A percentile compares a stretch with the other conserved stretches of the same genome.
Evolutionary conservation across 1,140 invertebrate species (phyloP).

Genomic region (Pygmarrhopalites habei): DNA sequence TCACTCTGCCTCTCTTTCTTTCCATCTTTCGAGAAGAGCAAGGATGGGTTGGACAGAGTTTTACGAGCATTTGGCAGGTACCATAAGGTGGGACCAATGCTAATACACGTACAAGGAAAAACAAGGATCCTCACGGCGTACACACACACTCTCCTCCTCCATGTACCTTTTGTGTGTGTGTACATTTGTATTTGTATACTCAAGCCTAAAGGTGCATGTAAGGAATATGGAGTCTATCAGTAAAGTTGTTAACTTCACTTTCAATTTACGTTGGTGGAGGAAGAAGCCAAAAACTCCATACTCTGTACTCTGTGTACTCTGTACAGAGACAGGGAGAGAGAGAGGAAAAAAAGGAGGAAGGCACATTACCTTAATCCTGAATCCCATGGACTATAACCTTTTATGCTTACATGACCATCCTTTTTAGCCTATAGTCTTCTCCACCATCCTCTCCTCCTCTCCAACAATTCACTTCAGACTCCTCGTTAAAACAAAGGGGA

Average conservation of each 20-base stretch:
- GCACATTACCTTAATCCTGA: background rate
- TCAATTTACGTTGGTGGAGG: slow-evolving; percentile 1
- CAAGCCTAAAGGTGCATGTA: too few species aligned
- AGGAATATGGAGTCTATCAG: slow-evolving; percentile 9
- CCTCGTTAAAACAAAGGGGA: slow-evolving; percentile 22
- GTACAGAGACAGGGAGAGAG: background rate
- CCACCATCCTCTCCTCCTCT: background rate
- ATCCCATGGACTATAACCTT: too few species aligned
- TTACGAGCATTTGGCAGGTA: slow-evolving; percentile 28
- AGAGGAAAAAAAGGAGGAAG: background rate
- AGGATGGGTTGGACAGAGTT: slow-evolving; percentile 22
- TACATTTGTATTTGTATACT: slow-evolving; percentile 1
- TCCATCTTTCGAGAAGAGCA: too few species aligned
- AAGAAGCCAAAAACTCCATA: too few species aligned
- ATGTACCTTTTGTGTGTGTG: background rate
- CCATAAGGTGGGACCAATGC: slow-evolving; percentile 22
- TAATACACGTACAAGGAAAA: slow-evolving; percentile 11
- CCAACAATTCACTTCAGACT: background rate
- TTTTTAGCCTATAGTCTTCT: background rate
- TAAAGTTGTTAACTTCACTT: slow-evolving; percentile 15
- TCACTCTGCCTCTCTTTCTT: too few species aligned
- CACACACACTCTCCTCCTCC: background rate
- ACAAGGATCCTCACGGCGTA: slow-evolving; percentile 4
- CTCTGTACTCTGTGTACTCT: too few species aligned
- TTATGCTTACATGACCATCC: too few species aligned